Evolutionary conservation across 2,888 invertebrate genomes (phyloP).

Genomic region (Acanthosoma haemorrhoidale): DNA sequence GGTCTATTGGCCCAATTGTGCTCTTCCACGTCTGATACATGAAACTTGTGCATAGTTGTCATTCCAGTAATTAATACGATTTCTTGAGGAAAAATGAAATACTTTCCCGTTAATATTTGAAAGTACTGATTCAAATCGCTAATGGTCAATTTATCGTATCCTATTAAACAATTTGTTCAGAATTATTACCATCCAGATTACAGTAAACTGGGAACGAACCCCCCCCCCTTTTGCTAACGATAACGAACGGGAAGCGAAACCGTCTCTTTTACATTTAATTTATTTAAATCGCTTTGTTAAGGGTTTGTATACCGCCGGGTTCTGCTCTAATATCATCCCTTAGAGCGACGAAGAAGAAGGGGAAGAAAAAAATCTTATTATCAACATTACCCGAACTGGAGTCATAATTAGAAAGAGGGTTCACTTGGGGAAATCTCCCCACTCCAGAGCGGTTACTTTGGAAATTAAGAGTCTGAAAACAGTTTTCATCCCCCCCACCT

Average conservation of each 20-base stretch:
- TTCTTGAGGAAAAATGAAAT: too few species aligned
- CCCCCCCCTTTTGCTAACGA: background rate
- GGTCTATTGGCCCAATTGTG: too few species aligned
- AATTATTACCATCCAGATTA: too few species aligned
- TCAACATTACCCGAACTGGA: background rate
- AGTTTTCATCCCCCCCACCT: too few species aligned
- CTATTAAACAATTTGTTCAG: too few species aligned
- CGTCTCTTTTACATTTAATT: background rate
- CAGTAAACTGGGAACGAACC: background rate
- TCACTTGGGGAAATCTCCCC: background rate
- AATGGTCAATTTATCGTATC: too few species aligned
- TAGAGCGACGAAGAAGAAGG: background rate
- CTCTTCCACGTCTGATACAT: too few species aligned
- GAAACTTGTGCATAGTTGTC: too few species aligned
- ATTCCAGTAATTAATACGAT: too few species aligned
- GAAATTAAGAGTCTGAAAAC: background rate
- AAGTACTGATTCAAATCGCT: too few species aligned
- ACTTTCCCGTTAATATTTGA: too few species aligned
- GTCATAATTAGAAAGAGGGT: background rate
- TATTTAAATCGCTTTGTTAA: constrained; percentile 5
- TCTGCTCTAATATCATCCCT: background rate
- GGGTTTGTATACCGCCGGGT: background rate
- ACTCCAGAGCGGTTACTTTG: constrained; percentile 3
- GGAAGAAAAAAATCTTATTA: background rate
- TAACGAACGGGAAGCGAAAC: background rate